Evolutionary conservation across 2,797 vertebrate genomes (phyloP).

Genomic region (Furcifer pardalis): DNA sequence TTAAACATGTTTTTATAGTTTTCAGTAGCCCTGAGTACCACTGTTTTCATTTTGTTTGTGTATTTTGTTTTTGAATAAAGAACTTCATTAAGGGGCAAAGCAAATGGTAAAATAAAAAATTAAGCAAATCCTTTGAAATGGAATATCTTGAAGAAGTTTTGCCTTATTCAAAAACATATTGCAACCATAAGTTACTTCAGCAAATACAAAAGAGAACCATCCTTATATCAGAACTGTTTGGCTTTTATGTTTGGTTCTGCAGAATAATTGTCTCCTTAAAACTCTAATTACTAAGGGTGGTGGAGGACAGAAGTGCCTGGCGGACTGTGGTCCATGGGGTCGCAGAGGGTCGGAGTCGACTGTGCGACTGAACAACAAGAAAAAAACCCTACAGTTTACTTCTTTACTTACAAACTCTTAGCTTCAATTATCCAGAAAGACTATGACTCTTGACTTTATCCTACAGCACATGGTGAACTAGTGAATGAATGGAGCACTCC

Average conservation of each 20-base stretch:
- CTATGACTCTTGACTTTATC: background rate
- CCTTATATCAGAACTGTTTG: background rate
- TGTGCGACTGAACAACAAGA: too few relatives aligned
- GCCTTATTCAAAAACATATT: background rate
- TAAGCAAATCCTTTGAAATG: background rate
- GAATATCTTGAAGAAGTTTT: background rate
- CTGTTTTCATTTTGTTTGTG: background rate
- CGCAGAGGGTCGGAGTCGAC: too few relatives aligned
- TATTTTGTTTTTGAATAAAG: background rate
- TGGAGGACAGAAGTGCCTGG: too few relatives aligned
- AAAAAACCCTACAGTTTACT: too few relatives aligned
- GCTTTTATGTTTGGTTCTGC: background rate
- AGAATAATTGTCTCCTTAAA: background rate
- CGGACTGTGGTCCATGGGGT: too few relatives aligned
- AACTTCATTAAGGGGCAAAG: background rate
- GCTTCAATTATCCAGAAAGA: background rate
- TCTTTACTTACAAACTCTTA: background rate
- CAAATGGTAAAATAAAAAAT: background rate
- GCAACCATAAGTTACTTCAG: background rate
- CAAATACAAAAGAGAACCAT: background rate
- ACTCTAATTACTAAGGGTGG: too few relatives aligned
- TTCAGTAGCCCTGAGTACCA: background rate
- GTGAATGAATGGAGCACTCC: background rate
- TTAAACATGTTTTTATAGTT: background rate
- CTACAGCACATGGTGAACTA: background rate